phyloP scores from a whole-genome alignment of 1,140 invertebrate genomes.

The Drosophila punjabiensis region DNA sequence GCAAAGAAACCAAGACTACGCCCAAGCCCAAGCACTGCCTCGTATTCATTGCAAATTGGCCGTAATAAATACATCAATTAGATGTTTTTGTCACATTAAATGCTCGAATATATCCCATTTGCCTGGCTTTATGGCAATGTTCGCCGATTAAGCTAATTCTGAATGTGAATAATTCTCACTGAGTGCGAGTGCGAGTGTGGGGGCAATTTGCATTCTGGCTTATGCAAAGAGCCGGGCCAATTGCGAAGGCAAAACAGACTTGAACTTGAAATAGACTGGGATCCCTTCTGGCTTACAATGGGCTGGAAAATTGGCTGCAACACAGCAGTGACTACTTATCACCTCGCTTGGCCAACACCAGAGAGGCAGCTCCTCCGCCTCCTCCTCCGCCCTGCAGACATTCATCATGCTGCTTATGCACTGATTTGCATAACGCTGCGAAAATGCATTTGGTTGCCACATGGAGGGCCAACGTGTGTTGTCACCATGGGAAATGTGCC shows the following conservation, averaged over 20 bases:
- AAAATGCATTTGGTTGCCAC: slow-evolving; percentile 61
- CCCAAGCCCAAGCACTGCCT: background rate
- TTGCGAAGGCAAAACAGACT: slow-evolving; percentile 54
- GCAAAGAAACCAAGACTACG: background rate
- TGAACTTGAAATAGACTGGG: slow-evolving; percentile 45
- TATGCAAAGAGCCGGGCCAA: slow-evolving; percentile 62
- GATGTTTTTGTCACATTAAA: slow-evolving; percentile 51
- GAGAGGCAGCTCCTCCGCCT: background rate
- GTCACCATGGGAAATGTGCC: slow-evolving; percentile 64
- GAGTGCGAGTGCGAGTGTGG: slow-evolving; percentile 20
- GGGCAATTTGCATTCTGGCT: slow-evolving; percentile 49
- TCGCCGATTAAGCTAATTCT: slow-evolving; percentile 26
- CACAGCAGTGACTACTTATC: slow-evolving; percentile 27
- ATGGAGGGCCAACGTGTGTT: slow-evolving; percentile 56
- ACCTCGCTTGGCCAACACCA: slow-evolving; percentile 34
- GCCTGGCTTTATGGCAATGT: slow-evolving; percentile 44
- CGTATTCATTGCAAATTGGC: slow-evolving; percentile 35
- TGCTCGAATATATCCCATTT: slow-evolving; percentile 32
- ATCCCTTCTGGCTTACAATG: slow-evolving; percentile 21
- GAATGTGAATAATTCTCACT: slow-evolving; percentile 30
- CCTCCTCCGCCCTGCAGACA: slow-evolving; percentile 11
- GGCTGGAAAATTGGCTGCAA: slow-evolving; percentile 12
- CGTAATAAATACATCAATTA: slow-evolving; percentile 34
- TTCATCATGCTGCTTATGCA: slow-evolving; percentile 54
- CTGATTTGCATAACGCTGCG: slow-evolving; percentile 65